Base-by-base conservation (phyloP, 2,797 vertebrate genomes). In the Ctenosaura bakeri region DNA sequence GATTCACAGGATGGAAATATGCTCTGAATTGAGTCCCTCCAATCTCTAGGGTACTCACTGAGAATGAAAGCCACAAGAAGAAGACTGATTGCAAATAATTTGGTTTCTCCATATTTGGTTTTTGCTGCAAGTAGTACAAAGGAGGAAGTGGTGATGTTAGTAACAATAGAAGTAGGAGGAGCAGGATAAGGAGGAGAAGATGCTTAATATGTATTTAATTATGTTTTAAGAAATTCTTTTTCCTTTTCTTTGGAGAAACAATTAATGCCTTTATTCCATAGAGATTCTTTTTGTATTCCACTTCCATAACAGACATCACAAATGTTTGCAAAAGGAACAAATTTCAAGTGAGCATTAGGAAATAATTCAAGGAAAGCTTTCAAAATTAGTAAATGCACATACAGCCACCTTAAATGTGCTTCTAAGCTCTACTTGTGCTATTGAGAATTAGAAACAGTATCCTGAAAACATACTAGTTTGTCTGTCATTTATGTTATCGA, bases 331-430 rank as follows among this genome's bases (percentile, higher is more conserved):
- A 26, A 14, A 52, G 29, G 59, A 83, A 22, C 18, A 88, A 46
- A 83, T 62, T 76, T 83, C n/a, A 77, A 83, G n/a, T 84, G 62
- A 64, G 4, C 69, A 42, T 85, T 66, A 69, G n/a, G 64, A 76
- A 69, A 52, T 5, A 69, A 89, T 89, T 29, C 38, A 85, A 78
- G 8, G 35, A 74, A 82, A 83, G 6, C 35, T 88, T 82, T 38
- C 12, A 52, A 50, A 85, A 85, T 42, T 22, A 54, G 42, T 22
- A 82, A 82, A 79, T 46, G 7, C 66, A 59, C n/a, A 56, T 73
- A 29, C 64, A 74, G 26, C 24, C 69, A 26, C 42, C 66, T 52
- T 59, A 71, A 79, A 71, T 42, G 26, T 85, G 76, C 14, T 38
- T 29, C 64, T 38, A 18, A 71, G 12, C 71, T 64, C 26, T 56